Base-by-base conservation (phyloP, 2,113 vertebrate genomes). In the Hystrix brachyura region DNA sequence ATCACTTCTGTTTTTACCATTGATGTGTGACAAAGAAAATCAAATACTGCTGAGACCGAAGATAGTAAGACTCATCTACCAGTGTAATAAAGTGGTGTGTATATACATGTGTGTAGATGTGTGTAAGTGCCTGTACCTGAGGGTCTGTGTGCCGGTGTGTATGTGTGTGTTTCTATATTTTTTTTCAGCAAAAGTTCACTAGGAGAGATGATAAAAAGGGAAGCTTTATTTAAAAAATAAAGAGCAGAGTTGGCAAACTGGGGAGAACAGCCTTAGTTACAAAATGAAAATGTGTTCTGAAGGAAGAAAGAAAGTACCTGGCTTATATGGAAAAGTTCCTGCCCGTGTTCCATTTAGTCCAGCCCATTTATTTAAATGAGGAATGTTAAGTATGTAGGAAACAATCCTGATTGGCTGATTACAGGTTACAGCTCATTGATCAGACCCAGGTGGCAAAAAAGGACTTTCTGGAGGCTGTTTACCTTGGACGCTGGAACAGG, bases 401-500 rank as follows among this genome's bases (percentile, higher is more conserved):
- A 59, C 1, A 15, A 43, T 72, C 19, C 62, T 71, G 55, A 91
- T 46, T 81, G 62, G 82, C 21, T 21, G 27, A 64, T 46, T 34
- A 21, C 55, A 79, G 17, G 21, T 79, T 55, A 46, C 53, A 62
- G 53, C 74, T 87, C 83, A 80, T 62, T 71, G 82, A 27, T 87
- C 34, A 62, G 25, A 34, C 53, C 34, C 62, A 72, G 55, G 69
- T 67, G 53, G 80, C 67, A 78, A 84, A 94, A 65, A 14, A 83
- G 17, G 60, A 59, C 80, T 78, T 90, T 84, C 60, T 92, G 55
- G 71, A 85, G 51, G 5, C 60, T 69, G 48, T 95, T 78, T 90
- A n/a, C 27, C 65, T 74, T 87, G 94, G 83, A 90, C 72, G 65
- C 27, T 57, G 48, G 74, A 34, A 81, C n/a, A 62, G 83, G 83